A percentile compares a stretch with the other conserved stretches of the same genome.
Evolutionary conservation across 2,113 vertebrate species (phyloP).

Genomic region (Vidua macroura): DNA sequence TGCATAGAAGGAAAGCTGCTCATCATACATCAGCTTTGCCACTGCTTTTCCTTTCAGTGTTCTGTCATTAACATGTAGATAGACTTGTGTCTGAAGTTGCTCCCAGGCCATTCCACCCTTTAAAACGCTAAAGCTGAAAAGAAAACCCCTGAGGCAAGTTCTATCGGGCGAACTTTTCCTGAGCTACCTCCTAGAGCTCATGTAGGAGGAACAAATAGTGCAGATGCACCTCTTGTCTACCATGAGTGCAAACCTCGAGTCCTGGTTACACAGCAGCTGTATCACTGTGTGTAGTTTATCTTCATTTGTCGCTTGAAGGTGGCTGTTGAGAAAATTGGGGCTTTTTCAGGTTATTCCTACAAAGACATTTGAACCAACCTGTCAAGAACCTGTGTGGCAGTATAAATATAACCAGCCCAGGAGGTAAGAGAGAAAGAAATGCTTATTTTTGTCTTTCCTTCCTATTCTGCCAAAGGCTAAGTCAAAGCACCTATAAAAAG

Average conservation of each 20-base stretch:
- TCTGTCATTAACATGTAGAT: background rate
- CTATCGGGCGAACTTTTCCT: background rate
- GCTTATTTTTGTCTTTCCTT: background rate
- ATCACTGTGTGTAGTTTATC: background rate
- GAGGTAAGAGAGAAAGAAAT: background rate
- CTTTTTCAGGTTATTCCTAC: slow-evolving; percentile 9
- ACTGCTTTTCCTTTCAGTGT: background rate
- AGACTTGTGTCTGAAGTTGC: background rate
- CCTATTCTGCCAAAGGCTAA: background rate
- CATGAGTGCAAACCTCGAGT: background rate
- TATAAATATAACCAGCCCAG: background rate
- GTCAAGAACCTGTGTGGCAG: background rate
- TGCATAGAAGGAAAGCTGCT: background rate
- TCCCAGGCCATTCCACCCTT: background rate
- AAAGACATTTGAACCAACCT: background rate
- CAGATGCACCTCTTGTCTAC: background rate
- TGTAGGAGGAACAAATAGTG: background rate
- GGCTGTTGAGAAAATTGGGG: background rate
- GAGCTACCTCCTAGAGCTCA: background rate
- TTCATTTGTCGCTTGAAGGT: background rate
- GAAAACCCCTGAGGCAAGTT: background rate
- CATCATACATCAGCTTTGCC: background rate
- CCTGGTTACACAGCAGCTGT: background rate
- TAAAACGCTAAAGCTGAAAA: background rate
- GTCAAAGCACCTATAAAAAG: background rate